A percentile compares a stretch with the other conserved stretches of the same genome.
phyloP scores from a whole-genome alignment of 1,140 invertebrate genomes.

The Capitella teleta region DNA sequence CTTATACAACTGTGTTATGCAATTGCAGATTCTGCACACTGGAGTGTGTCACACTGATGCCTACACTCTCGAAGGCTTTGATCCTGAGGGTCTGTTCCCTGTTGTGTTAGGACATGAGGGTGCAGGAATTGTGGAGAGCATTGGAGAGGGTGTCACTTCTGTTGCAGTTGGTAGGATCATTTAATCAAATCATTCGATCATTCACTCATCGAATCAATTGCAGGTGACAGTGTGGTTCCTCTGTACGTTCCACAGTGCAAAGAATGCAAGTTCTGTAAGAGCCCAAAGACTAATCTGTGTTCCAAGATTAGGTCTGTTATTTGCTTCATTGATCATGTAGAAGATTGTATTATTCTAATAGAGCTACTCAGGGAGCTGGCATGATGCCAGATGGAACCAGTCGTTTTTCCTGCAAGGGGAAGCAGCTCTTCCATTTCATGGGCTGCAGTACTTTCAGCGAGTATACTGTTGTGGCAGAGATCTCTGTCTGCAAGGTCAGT shows the following conservation, averaged over 20 bases:
- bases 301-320: slow-evolving; percentile 63
- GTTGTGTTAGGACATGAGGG: slow-evolving; percentile 65
- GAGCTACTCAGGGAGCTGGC: slow-evolving; percentile 56
- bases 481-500: slow-evolving; percentile 45
- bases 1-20: neutral
- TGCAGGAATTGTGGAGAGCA: slow-evolving; percentile 87
- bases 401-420: slow-evolving; percentile 78
- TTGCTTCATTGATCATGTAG: neutral
- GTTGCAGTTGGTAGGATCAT: slow-evolving; percentile 58
- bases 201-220: neutral
- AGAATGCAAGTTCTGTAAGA: slow-evolving; percentile 93
- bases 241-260: slow-evolving; percentile 92
- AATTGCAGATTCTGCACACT: slow-evolving; percentile 63
- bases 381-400: slow-evolving; percentile 91
- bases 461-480: slow-evolving; percentile 94
- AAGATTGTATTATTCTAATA: slow-evolving; percentile 13
- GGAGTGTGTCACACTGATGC: slow-evolving; percentile 98
- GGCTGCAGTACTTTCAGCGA: slow-evolving; percentile 94
- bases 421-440: slow-evolving; percentile 91
- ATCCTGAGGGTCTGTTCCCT: slow-evolving; percentile 90
- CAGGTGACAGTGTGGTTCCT: slow-evolving; percentile 91
- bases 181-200: neutral
- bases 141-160: slow-evolving; percentile 82
- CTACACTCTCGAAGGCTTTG: slow-evolving; percentile 81
- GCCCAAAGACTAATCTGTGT: slow-evolving; percentile 92